A percentile compares a stretch with the other conserved stretches of the same genome.
phyloP scores from a whole-genome alignment of 2,888 invertebrate genomes.

The Dryobota labecula region DNA sequence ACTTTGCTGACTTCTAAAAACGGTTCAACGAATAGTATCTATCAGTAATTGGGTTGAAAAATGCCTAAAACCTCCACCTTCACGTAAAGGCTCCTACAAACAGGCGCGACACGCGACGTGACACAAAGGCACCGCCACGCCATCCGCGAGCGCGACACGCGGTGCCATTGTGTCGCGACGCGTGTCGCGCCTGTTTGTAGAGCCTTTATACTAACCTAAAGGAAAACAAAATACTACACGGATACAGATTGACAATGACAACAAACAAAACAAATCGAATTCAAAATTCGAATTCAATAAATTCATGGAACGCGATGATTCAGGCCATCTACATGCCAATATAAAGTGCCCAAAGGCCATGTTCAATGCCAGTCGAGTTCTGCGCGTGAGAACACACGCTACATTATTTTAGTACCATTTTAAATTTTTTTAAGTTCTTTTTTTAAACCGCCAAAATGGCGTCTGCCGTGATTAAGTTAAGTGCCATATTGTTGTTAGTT shows the following conservation, averaged over 20 bases:
- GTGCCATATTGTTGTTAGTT: constrained; percentile 85
- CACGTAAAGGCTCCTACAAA: too few relatives aligned
- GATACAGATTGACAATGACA: constrained; percentile 58
- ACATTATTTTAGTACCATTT: constrained; percentile 62
- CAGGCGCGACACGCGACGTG: too few relatives aligned
- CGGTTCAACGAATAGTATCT: too few relatives aligned
- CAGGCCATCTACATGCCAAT: constrained; percentile 75
- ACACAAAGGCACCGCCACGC: too few relatives aligned
- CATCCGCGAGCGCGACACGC: too few relatives aligned
- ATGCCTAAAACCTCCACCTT: constrained; percentile 16
- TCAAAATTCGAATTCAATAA: constrained; percentile 64
- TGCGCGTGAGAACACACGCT: constrained; percentile 76
- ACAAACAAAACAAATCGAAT: constrained; percentile 56
- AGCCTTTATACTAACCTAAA: constrained; percentile 12
- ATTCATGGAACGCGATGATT: constrained; percentile 77
- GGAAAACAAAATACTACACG: constrained; percentile 49
- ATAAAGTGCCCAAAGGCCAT: constrained; percentile 84
- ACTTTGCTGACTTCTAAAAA: not conserved
- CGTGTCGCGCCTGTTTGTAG: too few relatives aligned
- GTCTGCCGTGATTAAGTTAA: constrained; percentile 86
- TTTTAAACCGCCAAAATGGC: constrained; percentile 79
- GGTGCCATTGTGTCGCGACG: too few relatives aligned
- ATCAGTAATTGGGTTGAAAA: not conserved
- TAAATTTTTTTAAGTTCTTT: constrained; percentile 68
- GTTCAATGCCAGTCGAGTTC: constrained; percentile 83